Evolutionary conservation across 64 coral and sea anemone genomes (phyloP).

Genomic region (Acropora yongei): DNA sequence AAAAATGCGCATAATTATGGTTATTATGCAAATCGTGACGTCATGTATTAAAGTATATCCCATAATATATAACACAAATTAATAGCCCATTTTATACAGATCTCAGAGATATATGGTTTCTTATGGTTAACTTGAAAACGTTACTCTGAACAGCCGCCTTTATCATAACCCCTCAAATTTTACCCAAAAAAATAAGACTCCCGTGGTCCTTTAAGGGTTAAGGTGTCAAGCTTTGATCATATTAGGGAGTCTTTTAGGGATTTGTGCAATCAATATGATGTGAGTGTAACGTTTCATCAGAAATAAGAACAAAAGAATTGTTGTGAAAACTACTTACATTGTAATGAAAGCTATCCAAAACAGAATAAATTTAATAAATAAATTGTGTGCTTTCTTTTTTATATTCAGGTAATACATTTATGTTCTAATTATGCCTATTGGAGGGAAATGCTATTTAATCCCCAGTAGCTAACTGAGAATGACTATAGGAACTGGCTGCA

Average conservation of each 20-base stretch:
- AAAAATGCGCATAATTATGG: too few relatives aligned
- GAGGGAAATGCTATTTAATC: conserved; percentile 76
- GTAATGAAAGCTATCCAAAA: conserved; percentile 46
- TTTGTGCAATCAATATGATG: conserved; percentile 60
- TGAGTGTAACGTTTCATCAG: conserved; percentile 48
- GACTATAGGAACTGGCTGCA: conserved; percentile 54
- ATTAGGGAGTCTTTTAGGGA: conserved; percentile 51
- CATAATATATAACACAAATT: too few relatives aligned
- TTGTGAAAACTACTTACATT: conserved; percentile 46
- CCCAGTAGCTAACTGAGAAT: conserved; percentile 47
- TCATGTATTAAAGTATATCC: too few relatives aligned
- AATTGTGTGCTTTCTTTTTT: conserved; percentile 46
- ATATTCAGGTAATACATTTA: conserved; percentile 73
- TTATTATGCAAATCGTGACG: too few relatives aligned
- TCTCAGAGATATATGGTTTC: too few relatives aligned
- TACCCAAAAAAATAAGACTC: too few relatives aligned
- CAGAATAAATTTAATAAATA: conserved; percentile 63
- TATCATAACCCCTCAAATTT: too few relatives aligned
- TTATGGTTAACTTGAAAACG: too few relatives aligned
- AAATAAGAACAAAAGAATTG: conserved; percentile 33
- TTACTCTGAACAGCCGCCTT: too few relatives aligned
- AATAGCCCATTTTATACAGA: too few relatives aligned
- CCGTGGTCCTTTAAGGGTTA: neutral
- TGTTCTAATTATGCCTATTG: conserved; percentile 59
- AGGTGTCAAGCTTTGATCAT: conserved; percentile 55